These are phyloP conservation scores for Phoronis australis DNA, from an alignment of 2,888 invertebrate genomes.

Conservation along the genomic window DNA sequence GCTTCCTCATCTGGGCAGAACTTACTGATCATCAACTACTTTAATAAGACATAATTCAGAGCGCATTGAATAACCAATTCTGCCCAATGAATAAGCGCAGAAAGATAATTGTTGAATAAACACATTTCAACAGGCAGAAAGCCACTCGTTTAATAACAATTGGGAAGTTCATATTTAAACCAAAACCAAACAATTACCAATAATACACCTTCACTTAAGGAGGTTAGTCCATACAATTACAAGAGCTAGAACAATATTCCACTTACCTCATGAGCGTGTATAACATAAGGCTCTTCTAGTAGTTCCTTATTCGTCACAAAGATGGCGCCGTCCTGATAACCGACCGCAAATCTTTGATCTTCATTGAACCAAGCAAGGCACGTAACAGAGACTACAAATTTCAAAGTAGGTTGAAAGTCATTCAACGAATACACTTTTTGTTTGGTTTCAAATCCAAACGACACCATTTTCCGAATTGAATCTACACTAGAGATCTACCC, in stretches of 20 bases:
- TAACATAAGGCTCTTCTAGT: constrained; percentile 30
- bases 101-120: too few relatives aligned
- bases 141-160: background rate
- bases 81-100: too few relatives aligned
- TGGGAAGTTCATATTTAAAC: background rate
- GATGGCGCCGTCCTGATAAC: constrained; percentile 58
- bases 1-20: too few relatives aligned
- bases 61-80: too few relatives aligned
- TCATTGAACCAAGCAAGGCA: constrained; percentile 60
- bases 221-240: too few relatives aligned
- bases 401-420: background rate
- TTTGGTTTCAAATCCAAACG: too few relatives aligned
- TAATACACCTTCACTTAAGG: background rate
- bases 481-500: too few relatives aligned
- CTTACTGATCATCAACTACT: too few relatives aligned
- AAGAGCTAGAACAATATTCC: too few relatives aligned
- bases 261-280: constrained; percentile 43
- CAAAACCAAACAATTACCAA: background rate
- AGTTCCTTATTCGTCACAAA: constrained; percentile 34
- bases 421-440: too few relatives aligned
- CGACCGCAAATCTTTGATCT: constrained; percentile 58
- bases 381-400: constrained; percentile 57
- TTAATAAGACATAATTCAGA: too few relatives aligned
- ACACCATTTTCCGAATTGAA: too few relatives aligned
- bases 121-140: background rate